Conservation (phyloP, 2,888 invertebrate genomes). For the Amphipyra tragopoginis region DNA sequence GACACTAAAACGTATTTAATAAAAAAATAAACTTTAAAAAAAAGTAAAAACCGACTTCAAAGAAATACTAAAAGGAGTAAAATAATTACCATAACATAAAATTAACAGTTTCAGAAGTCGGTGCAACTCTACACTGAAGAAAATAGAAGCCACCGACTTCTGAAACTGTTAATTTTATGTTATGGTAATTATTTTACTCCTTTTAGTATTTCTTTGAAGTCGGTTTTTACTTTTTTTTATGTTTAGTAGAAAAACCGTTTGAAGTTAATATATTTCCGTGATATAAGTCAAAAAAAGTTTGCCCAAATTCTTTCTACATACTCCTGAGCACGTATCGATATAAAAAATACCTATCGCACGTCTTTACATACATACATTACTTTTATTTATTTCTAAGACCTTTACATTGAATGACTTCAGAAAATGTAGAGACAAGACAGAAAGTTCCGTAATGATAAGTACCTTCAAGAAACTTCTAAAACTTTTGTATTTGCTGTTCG, state of each 20-base stretch:
- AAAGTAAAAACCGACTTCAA: too few species aligned
- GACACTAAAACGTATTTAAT: too few species aligned
- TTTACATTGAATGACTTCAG: slow-evolving; percentile 4
- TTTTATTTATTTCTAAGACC: background rate
- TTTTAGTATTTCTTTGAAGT: too few species aligned
- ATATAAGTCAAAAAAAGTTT: background rate
- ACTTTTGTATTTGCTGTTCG: slow-evolving; percentile 35
- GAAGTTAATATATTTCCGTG: background rate
- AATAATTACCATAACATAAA: too few species aligned
- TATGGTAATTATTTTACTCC: too few species aligned
- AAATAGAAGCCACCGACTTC: too few species aligned
- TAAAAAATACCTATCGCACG: slow-evolving; percentile 1
- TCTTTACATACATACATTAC: background rate
- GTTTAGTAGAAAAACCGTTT: background rate
- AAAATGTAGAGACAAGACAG: slow-evolving; percentile 6
- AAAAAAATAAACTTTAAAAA: too few species aligned
- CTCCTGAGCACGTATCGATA: background rate
- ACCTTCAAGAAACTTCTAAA: slow-evolving; percentile 30
- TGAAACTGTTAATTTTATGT: too few species aligned
- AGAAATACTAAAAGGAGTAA: too few species aligned
- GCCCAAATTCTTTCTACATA: background rate
- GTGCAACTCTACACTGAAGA: too few species aligned
- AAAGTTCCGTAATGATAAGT: slow-evolving; percentile 19
- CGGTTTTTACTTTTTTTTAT: too few species aligned
- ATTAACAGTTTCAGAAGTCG: too few species aligned